Evolutionary conservation across 2,113 vertebrate genomes (phyloP), one percentile per base, ranked within the genome.

Genomic region (Aspidoscelis tigris): DNA sequence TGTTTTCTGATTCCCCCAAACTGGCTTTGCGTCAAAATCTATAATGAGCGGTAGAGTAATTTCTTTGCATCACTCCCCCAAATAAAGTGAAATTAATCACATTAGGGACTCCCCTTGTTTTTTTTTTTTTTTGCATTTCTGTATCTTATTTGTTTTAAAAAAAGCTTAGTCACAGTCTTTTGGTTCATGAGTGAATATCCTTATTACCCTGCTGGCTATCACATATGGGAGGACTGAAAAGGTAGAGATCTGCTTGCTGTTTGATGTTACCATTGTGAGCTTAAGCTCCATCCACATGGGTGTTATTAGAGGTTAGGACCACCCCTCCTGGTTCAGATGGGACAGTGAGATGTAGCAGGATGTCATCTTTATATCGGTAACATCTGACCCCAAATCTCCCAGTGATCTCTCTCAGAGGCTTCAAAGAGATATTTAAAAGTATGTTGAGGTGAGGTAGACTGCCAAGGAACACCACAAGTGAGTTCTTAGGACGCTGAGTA

Each of bases 1-100:
- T 90, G 4, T 20, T 11, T n/a, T 88, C 87, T 75, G 84, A 53
- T 82, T 58, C 24, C 58, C 83, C 82, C 78, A 90, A 66, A 88
- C 84, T 92, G 85, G 80, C 90, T 58, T 72, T 14, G 0, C 3
- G 33, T 92, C 88, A 94, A 94, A 93, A 95, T 93, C 92, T 92
- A 87, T 89, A 93, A 68, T 16, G 86, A 91, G 75, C 1, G 86
- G 58, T 77, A 78, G 88, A 92, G 79, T 84, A 82, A 89, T 92
- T 93, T 95, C 91, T 88, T 72, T 89, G 82, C 47, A 84, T 84
- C 84, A n/a, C 7, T 73, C 58, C 21, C 86, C 61, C 47, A 88
- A 90, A 22, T 88, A 84, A 92, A 89, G 86, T 53, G 87, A 91
- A 85, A 92, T 91, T 89, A 92, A 93, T 90, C 74, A 79, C 58